Conservation (phyloP, 2,888 invertebrate genomes). For the Cerastoderma edule region DNA sequence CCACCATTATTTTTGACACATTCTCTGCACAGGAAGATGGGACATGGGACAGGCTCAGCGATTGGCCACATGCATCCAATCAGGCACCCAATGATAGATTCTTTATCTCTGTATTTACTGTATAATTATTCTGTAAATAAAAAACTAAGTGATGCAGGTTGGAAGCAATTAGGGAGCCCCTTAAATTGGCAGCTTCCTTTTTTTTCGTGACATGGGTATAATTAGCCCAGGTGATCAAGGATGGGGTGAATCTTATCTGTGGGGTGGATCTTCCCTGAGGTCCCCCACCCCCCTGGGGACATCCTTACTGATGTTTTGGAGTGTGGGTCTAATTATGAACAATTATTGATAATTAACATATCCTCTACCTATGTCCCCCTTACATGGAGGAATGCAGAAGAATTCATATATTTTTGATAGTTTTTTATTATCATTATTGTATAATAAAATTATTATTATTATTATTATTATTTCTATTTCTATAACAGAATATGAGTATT, state of each 20-base stretch:
- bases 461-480: too few relatives aligned
- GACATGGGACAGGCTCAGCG: not conserved
- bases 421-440: too few relatives aligned
- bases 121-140: slow-evolving; percentile 21
- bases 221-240: slow-evolving; percentile 22
- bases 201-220: slow-evolving; percentile 17
- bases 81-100: slow-evolving; percentile 12
- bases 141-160: slow-evolving; percentile 16
- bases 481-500: too few relatives aligned
- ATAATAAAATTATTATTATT: too few relatives aligned
- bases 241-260: slow-evolving; percentile 23
- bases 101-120: slow-evolving; percentile 1
- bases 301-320: slow-evolving; percentile 17
- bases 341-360: slow-evolving; percentile 25
- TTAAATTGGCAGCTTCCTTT: slow-evolving; percentile 23
- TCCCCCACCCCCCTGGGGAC: not conserved
- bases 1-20: slow-evolving; percentile 15
- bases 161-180: slow-evolving; percentile 11
- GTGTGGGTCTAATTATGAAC: slow-evolving; percentile 20
- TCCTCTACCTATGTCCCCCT: slow-evolving; percentile 20
- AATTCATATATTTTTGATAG: too few relatives aligned
- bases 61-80: slow-evolving; percentile 21
- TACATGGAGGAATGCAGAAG: too few relatives aligned
- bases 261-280: slow-evolving; percentile 19
- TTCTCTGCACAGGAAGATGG: slow-evolving; percentile 13